Conservation (phyloP, 1,140 invertebrate species). For the Leguminivora glycinivorella region DNA sequence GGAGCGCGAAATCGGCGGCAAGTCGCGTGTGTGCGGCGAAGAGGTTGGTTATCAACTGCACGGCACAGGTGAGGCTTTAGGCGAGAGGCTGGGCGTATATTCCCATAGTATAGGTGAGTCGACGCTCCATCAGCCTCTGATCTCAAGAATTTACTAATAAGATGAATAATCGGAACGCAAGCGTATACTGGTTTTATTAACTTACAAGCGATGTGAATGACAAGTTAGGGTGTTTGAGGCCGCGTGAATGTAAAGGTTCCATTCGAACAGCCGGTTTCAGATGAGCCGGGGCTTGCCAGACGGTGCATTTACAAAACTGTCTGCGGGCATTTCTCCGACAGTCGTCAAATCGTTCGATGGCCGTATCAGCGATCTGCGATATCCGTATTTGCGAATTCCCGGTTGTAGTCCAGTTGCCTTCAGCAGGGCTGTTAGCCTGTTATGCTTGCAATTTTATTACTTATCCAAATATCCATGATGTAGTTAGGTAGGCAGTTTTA, state of each 20-base stretch:
- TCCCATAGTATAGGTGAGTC: background rate
- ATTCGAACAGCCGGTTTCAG: slow-evolving; percentile 28
- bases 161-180: background rate
- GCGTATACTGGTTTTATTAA: background rate
- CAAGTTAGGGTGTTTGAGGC: slow-evolving; percentile 36
- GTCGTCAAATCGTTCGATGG: background rate
- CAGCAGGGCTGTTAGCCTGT: no score
- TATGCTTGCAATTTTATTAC: no score
- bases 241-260: slow-evolving; percentile 27
- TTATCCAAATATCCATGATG: no score
- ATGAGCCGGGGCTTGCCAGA: slow-evolving; percentile 16
- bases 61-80: slow-evolving; percentile 38
- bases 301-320: slow-evolving; percentile 19
- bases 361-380: background rate
- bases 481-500: no score
- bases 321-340: background rate
- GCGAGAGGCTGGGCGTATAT: slow-evolving; percentile 55
- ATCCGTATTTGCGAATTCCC: no score
- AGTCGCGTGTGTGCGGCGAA: slow-evolving; percentile 46
- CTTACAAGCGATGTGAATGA: background rate
- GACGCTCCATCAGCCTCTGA: background rate
- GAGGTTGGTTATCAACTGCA: slow-evolving; percentile 68
- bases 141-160: slow-evolving; percentile 6
- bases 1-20: slow-evolving; percentile 27
- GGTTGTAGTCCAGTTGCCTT: no score